Base-by-base conservation (phyloP, 35 echinoderm and acorn worm genomes). In the Chiridota heheva region DNA sequence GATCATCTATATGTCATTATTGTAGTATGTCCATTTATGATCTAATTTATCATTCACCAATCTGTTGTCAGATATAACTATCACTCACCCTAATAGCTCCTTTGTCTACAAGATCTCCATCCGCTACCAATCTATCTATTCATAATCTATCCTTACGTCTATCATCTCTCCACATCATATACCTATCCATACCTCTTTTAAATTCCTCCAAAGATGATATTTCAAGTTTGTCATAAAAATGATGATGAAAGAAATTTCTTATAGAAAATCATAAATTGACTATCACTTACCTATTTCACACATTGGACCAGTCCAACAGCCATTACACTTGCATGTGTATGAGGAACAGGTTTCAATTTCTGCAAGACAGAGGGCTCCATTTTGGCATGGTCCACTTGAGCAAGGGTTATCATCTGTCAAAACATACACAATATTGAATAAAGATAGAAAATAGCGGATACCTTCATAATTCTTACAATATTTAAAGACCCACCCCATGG, bases 341-440 rank as follows among this genome's bases (percentile, higher is more conserved):
- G 12, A 13, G 12, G 12, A 13, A 13, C 12, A 53, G 22, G 22
- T 53, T 22, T n/a, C 44, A 41, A 36, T 26, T 20, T 28, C 16
- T 5, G 36, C 60, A 12, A 81, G 22, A 62, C 85, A 87, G 12
- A 47, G 48, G 8, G 44, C 85, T 30, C 64, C 85, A 42, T 80
- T 87, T 10, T 25, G 18, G 49, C 85, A 87, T 8, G 85, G 85
- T 18, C 20, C 30, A 35, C 73, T 80, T 5, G 26, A 39, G 24
- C 85, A 87, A 12, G 44, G 44, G 60, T 87, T 65, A n/a, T 58
- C 60, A 13, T 33, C 85, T 87, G 40, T 33, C 59, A 43, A 1
- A 26, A 70, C 33, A 57, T 37, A 1, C 25, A 6, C 1, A 44
- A 26, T 42, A 40, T 42, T 8, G 20, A 18, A 67, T 35, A 64